Evolutionary conservation across 2,888 invertebrate genomes (phyloP), one percentile per base, ranked within the genome.

Genomic region (Drosophila macrospina): DNA sequence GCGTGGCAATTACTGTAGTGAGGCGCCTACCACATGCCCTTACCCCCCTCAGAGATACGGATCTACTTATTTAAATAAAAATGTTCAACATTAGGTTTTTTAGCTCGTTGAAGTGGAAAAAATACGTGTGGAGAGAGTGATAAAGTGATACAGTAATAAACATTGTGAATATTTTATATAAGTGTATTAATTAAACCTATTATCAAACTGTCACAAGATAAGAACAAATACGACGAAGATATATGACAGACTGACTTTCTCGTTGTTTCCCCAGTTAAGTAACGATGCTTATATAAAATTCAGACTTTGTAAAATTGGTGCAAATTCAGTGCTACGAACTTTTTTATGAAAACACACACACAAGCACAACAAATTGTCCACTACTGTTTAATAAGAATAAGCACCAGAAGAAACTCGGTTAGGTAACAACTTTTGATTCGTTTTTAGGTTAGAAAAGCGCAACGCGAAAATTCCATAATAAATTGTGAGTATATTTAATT

Each of bases 361-460:
- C 1, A 51, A 10, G 15, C 42, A 52, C 60, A 50, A 44, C n/a
- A 36, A 30, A 48, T 51, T 41, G 8, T 55, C n/a, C 61, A 57
- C 34, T 8, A 20, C 15, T 34, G 13, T 37, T 67, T 55, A 15
- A 47, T 62, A 26, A 24, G 11, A 55, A 69, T 54, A 45, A 47
- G 42, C 30, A 57, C 8, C 48, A 73, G 36, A 65, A 69, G 13
- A 47, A 64, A 60, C 45, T 69, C 54, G 72, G 86, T 91, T 90
- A 90, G 90, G 74, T 91, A 90, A 90, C 89, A 90, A 67, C 73
- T 69, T 77, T 74, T 56, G 47, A 76, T 74, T 63, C 42, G 51
- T 77, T 90, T 90, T 90, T 89, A 90, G 90, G 90, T 90, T 90
- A 90, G 90, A 85, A 80, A 78, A 73, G 57, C 69, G 57, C 70